Evolutionary conservation across 2,888 invertebrate genomes (phyloP).

Genomic region (Caenorhabditis sp.): DNA sequence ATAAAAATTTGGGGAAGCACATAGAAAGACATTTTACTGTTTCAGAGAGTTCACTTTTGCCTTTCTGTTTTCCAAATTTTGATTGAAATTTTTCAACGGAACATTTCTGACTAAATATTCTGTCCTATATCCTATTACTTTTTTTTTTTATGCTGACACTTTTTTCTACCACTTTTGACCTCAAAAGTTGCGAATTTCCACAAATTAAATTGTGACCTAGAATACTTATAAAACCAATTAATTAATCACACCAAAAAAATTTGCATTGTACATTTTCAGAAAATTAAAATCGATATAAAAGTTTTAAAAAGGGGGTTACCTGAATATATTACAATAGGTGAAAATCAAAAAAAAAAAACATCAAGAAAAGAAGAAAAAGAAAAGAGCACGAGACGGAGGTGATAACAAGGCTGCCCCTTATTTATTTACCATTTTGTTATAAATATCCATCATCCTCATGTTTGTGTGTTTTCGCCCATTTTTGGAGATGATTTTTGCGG

Average conservation of each 20-base stretch:
- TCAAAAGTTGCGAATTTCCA: neutral
- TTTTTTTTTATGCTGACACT: too few species aligned
- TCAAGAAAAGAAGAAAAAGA: neutral
- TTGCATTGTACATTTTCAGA: neutral
- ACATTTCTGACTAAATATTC: too few species aligned
- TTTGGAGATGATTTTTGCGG: neutral
- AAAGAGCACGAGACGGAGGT: neutral
- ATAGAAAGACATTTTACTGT: too few species aligned
- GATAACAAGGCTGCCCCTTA: neutral
- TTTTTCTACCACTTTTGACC: neutral
- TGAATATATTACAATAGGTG: neutral
- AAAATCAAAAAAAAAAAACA: constrained; percentile 1
- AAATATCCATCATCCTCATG: too few species aligned
- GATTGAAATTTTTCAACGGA: too few species aligned
- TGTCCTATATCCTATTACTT: too few species aligned
- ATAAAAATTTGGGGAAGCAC: too few species aligned
- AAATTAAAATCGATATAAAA: neutral
- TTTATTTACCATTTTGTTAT: too few species aligned
- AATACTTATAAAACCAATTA: neutral
- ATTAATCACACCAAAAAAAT: neutral
- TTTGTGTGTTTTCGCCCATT: neutral
- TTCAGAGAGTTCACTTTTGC: too few species aligned
- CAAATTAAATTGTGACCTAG: neutral
- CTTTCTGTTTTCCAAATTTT: too few species aligned
- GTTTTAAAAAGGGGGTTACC: neutral